Evolutionary conservation across 2,888 invertebrate species (phyloP).

Genomic region (Ryuthela nishihirai): DNA sequence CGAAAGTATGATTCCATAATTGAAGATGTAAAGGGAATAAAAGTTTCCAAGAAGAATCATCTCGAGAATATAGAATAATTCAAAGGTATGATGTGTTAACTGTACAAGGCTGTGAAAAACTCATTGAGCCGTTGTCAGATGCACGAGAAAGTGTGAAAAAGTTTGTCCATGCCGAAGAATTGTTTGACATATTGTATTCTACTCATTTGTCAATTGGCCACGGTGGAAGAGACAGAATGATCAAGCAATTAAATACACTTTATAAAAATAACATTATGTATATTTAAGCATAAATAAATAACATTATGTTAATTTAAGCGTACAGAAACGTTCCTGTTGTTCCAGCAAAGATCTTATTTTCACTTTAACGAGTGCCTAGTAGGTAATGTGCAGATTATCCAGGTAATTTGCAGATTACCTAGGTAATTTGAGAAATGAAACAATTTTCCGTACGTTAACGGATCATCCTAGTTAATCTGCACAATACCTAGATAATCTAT

Average conservation of each 20-base stretch:
- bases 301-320: too few relatives aligned
- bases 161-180: constrained; percentile 14
- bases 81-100: constrained; percentile 12
- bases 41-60: constrained; percentile 14
- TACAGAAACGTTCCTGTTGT: too few relatives aligned
- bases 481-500: too few relatives aligned
- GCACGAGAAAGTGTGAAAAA: constrained; percentile 8
- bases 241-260: constrained; percentile 6
- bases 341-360: too few relatives aligned
- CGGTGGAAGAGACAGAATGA: constrained; percentile 11
- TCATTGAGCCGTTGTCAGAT: constrained; percentile 8
- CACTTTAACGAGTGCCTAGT: too few relatives aligned
- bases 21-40: constrained; percentile 15
- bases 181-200: constrained; percentile 7
- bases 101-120: constrained; percentile 11
- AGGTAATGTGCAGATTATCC: too few relatives aligned
- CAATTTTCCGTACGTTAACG: too few relatives aligned
- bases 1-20: constrained; percentile 26
- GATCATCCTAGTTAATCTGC: too few relatives aligned
- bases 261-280: constrained; percentile 22
- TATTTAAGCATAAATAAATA: too few relatives aligned
- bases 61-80: constrained; percentile 19
- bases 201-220: constrained; percentile 11
- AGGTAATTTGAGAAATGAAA: too few relatives aligned
- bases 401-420: too few relatives aligned